phyloP scores from a whole-genome alignment of 2,888 invertebrate genomes.

The Nephrotoma flavescens region DNA sequence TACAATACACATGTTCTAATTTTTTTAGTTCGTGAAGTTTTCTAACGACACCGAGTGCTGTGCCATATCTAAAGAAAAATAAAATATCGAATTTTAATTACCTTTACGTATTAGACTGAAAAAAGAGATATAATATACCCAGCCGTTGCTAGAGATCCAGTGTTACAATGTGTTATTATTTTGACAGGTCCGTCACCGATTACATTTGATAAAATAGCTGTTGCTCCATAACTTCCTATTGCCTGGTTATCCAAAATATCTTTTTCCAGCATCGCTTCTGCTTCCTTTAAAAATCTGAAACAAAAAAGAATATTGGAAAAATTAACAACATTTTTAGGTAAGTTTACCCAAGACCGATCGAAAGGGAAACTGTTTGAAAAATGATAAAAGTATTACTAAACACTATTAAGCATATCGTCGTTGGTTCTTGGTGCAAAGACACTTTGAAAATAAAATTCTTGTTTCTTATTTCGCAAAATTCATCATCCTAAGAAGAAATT shows the following conservation, averaged over 20 bases:
- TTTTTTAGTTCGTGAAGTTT: slow-evolving; percentile 54
- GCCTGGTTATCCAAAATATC: slow-evolving; percentile 78
- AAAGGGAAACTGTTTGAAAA: too few species aligned
- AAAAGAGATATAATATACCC: slow-evolving; percentile 35
- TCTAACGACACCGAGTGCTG: slow-evolving; percentile 91
- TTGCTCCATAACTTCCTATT: slow-evolving; percentile 73
- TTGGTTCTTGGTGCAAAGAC: too few species aligned
- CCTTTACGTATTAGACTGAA: neutral
- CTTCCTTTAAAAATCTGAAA: slow-evolving; percentile 56
- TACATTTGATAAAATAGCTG: slow-evolving; percentile 49
- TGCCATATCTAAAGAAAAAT: slow-evolving; percentile 50
- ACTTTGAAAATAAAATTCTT: too few species aligned
- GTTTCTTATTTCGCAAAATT: too few species aligned
- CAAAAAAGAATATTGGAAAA: neutral
- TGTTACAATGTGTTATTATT: slow-evolving; percentile 94
- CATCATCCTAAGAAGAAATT: too few species aligned
- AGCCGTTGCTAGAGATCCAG: slow-evolving; percentile 93
- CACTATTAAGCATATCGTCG: too few species aligned
- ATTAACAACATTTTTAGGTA: too few species aligned
- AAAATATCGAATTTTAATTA: too few species aligned
- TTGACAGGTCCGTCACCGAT: slow-evolving; percentile 44
- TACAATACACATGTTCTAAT: slow-evolving; percentile 81
- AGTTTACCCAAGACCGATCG: too few species aligned
- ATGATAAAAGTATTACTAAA: too few species aligned
- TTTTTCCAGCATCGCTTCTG: slow-evolving; percentile 70